Evolutionary conservation across 2,113 vertebrate genomes (phyloP), one percentile per base, ranked within the genome.

Genomic region (Hippocampus zosterae): DNA sequence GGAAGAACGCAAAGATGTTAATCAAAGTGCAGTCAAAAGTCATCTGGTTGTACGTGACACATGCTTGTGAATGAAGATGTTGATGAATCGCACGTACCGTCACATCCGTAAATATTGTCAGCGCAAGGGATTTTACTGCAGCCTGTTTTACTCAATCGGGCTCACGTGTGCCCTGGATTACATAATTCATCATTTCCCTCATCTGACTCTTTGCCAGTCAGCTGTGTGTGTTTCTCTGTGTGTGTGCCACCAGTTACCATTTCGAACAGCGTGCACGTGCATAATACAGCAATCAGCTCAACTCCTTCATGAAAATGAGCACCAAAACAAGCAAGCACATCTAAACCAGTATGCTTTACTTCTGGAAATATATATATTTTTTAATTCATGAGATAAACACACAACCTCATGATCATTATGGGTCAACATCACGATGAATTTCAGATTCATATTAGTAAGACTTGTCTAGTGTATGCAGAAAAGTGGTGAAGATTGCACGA

Each of bases 171-270:
- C 8, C 0, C 65, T 9, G 65, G 40, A 52, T 87, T 84, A 79
- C 44, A 29, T 79, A 82, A 87, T 52, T 0, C 60, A 61, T 71
- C 68, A 78, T 76, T 37, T 74, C 69, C 67, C 76, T 9, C 29
- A 57, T 41, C 71, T 71, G 80, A 83, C 70, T 76, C 68, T 48
- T 27, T 74, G 78, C 80, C 73, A 73, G 84, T 73, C 68, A 70
- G 67, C 72, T 63, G 11, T 65, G 69, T 65, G 69, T 41, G 60
- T 40, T 18, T 37, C 10, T 78, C 71, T 71, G 67, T 73, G 72
- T 70, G 15, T 33, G 65, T 44, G 62, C 13, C 23, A 27, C 42
- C 63, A 46, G 23, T 42, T 40, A 23, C 40, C 37, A 42, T 40
- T 13, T 42, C 15, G 40, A 15, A 42, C 40, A 6, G 37, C 13